Evolutionary conservation across 1,140 invertebrate genomes (phyloP), one percentile per base, ranked within the genome.

Genomic region (Anoplophora glabripennis): DNA sequence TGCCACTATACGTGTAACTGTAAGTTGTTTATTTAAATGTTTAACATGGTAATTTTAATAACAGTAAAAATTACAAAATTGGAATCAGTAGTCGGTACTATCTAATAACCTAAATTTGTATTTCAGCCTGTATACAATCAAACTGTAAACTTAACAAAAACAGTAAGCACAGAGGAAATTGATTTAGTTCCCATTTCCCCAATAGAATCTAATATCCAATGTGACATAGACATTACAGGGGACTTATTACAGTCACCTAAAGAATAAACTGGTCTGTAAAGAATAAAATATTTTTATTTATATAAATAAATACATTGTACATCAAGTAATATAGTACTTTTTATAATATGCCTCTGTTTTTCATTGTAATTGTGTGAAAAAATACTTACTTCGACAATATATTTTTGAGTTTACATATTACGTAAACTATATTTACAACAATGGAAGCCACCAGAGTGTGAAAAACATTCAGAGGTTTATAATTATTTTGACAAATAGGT

Each of bases 81-180:
- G 5, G 5, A 28, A 28, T 28, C 5, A 28, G 21, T 3, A 3
- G 21, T 28, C 5, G 5, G 5, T 28, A 28, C 2, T 28, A 5
- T 28, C 21, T 28, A 28, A 28, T 5, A 28, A 28, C 21, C 5
- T 28, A 5, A 2, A 28, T 5, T n/a, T 10, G 40, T 52, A 42
- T 52, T 35, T 42, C 21, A 59, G 33, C 36, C 11, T 45, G 28
- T 61, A 36, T 57, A 51, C 10, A 28, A 57, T 21, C 36, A 48
- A 10, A 18, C 9, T 11, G 46, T 48, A 12, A 37, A 17, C 4
- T 8, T 47, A 37, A 28, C 7, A 35, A 34, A 45, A 35, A 28
- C 9, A 36, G 17, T 46, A 7, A 28, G 10, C 36, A 10, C 47
- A 17, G 21, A 37, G 10, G 2, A 10, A 7, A 28, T 10, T 14